Evolutionary conservation across 2,888 invertebrate species (phyloP), one percentile per base, ranked within the genome.

Genomic region (Mayetiola destructor): DNA sequence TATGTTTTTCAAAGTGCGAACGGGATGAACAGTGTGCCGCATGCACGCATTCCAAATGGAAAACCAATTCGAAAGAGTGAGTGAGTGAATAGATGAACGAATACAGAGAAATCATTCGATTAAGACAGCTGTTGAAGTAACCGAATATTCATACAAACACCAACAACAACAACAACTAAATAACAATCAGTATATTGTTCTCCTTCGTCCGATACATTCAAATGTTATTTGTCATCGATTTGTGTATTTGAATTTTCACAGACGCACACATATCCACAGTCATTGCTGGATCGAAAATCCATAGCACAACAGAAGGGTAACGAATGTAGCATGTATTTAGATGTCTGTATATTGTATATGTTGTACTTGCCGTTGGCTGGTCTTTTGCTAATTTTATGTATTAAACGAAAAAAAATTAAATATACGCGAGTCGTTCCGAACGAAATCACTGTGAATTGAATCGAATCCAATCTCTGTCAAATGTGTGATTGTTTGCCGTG

Each of bases 371-470:
- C n/a, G n/a, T n/a, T n/a, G n/a, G n/a, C n/a, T n/a, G n/a, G n/a
- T n/a, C n/a, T 12, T 21, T 8, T 40, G 48, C 48, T 16, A 48
- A 48, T 48, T 48, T 48, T 2, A n/a, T 48, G 48, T 27, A 16
- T 27, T 27, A 48, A 48, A 42, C 42, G 4, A 39, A 39, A 10
- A 20, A 42, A 21, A 23, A 42, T 23, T 23, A 42, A 42, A 21
- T n/a, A n/a, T n/a, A n/a, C n/a, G n/a, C n/a, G n/a, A n/a, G 27
- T 48, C 27, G 48, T 48, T 48, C 16, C 23, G 27, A 48, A 48
- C 48, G 48, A 48, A 48, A 48, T n/a, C n/a, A n/a, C 27, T 48
- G 48, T 48, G n/a, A 48, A 48, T 48, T 27, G 48, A 23, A 23
- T 42, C 42, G 42, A n/a, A 27, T 27, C 21, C 20, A 36, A n/a